These are phyloP conservation scores for Parus major DNA, from an alignment of 2,113 vertebrate species.

Conservation along the genomic window DNA sequence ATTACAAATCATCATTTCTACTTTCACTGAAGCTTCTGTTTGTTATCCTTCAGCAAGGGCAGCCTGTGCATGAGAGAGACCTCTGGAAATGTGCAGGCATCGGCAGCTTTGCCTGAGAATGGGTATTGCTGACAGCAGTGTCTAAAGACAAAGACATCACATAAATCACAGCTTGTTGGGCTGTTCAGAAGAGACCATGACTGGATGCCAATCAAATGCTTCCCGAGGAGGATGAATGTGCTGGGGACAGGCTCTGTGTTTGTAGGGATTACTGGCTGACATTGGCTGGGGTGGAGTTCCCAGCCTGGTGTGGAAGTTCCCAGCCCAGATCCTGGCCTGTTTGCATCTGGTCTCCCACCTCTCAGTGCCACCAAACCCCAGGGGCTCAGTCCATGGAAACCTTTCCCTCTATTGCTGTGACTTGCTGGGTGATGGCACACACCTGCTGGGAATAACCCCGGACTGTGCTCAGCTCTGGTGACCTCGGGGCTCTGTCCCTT, in stretches of 20 bases:
- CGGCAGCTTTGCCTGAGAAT: not conserved
- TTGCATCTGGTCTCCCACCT: not conserved
- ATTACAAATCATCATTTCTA: not conserved
- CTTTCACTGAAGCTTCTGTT: not conserved
- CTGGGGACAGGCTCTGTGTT: not conserved
- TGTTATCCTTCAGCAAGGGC: conserved; percentile 1
- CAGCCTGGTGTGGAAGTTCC: not conserved
- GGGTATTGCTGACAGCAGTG: conserved; percentile 8
- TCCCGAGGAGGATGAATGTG: not conserved
- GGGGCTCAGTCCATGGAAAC: not conserved
- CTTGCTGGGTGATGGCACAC: rapidly evolving
- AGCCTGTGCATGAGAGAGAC: not conserved
- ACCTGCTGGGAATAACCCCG: not conserved
- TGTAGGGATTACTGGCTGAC: not conserved
- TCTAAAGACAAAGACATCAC: conserved; percentile 32
- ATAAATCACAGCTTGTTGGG: conserved; percentile 20
- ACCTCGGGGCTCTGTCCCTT: not conserved
- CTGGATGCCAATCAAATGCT: conserved; percentile 17
- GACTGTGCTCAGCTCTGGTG: not conserved
- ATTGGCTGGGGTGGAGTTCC: not conserved
- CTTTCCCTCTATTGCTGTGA: not conserved
- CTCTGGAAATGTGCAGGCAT: conserved; percentile 25
- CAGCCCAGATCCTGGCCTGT: not conserved
- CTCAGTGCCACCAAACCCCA: not conserved
- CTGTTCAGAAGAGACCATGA: not conserved